A percentile compares a stretch with the other conserved stretches of the same genome.
These are phyloP conservation scores for Ametastegia equiseti DNA, from an alignment of 2,888 invertebrate species.

Conservation along the genomic window DNA sequence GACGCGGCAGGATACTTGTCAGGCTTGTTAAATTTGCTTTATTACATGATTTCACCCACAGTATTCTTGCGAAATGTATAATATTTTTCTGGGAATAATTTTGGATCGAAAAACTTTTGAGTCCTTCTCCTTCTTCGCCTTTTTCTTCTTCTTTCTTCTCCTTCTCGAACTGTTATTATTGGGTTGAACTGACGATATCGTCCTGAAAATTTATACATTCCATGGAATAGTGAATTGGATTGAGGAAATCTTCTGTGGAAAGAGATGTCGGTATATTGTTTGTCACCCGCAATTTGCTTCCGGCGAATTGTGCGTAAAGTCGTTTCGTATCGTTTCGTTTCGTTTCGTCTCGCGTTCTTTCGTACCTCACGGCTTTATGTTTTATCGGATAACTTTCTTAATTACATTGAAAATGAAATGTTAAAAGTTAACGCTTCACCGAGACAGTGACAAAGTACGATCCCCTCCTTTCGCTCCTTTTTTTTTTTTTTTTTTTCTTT, in stretches of 20 bases:
- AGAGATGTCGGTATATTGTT: background rate
- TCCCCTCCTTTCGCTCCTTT: background rate
- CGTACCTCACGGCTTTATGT: conserved; percentile 9
- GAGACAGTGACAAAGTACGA: conserved; percentile 12
- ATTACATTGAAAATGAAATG: conserved; percentile 41
- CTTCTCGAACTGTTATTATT: too few species aligned
- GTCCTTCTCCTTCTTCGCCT: too few species aligned
- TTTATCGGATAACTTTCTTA: conserved; percentile 45
- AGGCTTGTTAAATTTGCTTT: background rate
- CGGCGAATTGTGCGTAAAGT: background rate
- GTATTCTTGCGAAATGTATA: too few species aligned
- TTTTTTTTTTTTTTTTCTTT: background rate
- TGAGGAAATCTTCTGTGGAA: too few species aligned
- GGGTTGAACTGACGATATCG: too few species aligned
- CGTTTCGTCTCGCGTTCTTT: background rate
- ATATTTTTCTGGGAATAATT: too few species aligned
- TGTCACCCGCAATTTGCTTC: background rate
- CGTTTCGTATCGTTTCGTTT: background rate
- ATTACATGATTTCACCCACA: background rate
- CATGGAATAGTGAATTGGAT: too few species aligned
- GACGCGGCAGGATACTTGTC: background rate
- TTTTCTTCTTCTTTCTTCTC: too few species aligned
- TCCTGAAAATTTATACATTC: too few species aligned
- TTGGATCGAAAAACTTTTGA: too few species aligned
- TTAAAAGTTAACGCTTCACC: conserved; percentile 26